Conservation (phyloP, 1,140 invertebrate genomes). For the Drosophila subpulchrella region DNA sequence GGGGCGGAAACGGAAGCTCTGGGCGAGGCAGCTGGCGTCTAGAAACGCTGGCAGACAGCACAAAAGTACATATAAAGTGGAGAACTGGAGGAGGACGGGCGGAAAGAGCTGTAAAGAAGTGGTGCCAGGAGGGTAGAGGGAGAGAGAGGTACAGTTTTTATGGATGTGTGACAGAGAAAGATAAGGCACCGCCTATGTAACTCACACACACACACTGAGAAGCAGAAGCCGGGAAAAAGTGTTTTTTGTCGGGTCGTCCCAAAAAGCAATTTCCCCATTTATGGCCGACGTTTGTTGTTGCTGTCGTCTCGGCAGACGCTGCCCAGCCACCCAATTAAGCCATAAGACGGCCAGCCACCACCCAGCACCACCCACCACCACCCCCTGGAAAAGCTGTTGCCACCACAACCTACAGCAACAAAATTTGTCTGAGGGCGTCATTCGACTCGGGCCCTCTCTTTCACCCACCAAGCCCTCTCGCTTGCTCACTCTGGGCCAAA, state of each 20-base stretch:
- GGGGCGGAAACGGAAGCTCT: conserved; percentile 42
- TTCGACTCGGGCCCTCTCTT: conserved; percentile 28
- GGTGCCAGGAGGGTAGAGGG: neutral
- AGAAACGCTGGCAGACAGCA: conserved; percentile 69
- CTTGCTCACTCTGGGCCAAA: conserved; percentile 1
- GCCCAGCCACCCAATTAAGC: conserved; percentile 82
- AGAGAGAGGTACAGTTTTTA: neutral
- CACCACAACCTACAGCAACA: conserved; percentile 81
- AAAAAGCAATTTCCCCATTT: conserved; percentile 76
- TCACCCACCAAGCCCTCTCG: neutral
- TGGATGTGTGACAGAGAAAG: conserved; percentile 28
- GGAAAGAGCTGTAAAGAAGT: neutral
- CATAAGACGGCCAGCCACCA: conserved; percentile 61
- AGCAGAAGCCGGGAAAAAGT: conserved; percentile 35
- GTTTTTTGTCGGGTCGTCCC: conserved; percentile 50
- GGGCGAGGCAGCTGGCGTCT: conserved; percentile 62
- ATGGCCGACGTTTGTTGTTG: conserved; percentile 40
- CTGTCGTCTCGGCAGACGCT: conserved; percentile 72
- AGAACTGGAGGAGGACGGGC: neutral
- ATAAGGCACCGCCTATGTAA: conserved; percentile 61
- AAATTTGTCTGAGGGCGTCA: conserved; percentile 73
- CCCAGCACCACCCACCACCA: neutral
- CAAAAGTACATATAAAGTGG: conserved; percentile 18
- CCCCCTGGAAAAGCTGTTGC: conserved; percentile 31
- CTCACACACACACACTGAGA: conserved; percentile 39